Percentiles rank a stretch among this genome's conserved stretches.
Evolutionary conservation across 2,113 vertebrate species (phyloP).

Genomic region (Arizona elegans): DNA sequence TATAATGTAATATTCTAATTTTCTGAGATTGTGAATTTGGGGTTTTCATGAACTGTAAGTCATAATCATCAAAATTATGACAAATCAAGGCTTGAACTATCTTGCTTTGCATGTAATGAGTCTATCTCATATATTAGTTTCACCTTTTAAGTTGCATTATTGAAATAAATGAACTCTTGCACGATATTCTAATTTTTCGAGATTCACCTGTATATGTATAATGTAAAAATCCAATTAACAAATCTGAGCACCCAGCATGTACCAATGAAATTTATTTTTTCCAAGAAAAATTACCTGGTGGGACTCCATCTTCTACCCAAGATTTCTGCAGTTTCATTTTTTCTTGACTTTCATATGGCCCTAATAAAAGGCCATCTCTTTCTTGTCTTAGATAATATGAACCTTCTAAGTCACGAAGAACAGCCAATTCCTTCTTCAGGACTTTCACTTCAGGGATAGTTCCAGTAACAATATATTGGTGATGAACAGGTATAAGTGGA

Average conservation of each 20-base stretch:
- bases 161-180: too few species aligned
- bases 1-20: too few species aligned
- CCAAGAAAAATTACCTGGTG: conserved; percentile 75
- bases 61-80: too few species aligned
- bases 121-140: too few species aligned
- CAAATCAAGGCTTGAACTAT: too few species aligned
- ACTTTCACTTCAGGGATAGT: conserved; percentile 92
- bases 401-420: conserved; percentile 91
- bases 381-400: conserved; percentile 95
- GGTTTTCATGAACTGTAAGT: too few species aligned
- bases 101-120: too few species aligned
- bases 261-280: neutral
- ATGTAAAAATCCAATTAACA: neutral
- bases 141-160: too few species aligned
- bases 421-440: conserved; percentile 84
- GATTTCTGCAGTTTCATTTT: conserved; percentile 95
- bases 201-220: neutral
- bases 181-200: too few species aligned
- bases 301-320: conserved; percentile 88
- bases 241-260: neutral
- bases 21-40: too few species aligned
- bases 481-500: conserved; percentile 92
- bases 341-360: conserved; percentile 89
- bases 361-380: conserved; percentile 90
- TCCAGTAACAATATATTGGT: conserved; percentile 93